Percentiles rank a stretch among this genome's conserved stretches.
These are phyloP conservation scores for Whitmania pigra DNA, from an alignment of 1,140 invertebrate species.

Conservation along the genomic window DNA sequence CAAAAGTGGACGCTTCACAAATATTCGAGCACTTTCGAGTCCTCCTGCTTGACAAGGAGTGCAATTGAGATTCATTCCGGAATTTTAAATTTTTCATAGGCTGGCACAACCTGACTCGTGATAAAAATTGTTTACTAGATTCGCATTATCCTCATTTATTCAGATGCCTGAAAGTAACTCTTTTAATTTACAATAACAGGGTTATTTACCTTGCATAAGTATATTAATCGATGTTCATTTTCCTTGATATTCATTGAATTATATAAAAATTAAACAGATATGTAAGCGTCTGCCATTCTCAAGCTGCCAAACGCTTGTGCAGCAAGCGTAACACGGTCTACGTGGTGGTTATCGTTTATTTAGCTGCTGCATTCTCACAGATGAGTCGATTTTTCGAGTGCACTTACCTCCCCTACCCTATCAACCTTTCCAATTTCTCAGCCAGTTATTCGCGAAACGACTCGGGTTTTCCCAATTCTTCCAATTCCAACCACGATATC, in stretches of 20 bases:
- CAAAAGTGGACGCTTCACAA: too few relatives aligned
- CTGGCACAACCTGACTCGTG: too few relatives aligned
- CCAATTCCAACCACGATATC: neutral
- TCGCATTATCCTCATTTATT: too few relatives aligned
- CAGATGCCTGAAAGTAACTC: too few relatives aligned
- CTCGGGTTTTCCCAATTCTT: neutral
- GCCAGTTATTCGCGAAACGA: neutral
- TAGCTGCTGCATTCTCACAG: neutral
- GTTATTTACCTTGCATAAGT: too few relatives aligned
- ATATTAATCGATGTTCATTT: too few relatives aligned
- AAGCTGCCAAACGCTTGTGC: slow-evolving; percentile 10
- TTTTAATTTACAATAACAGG: too few relatives aligned
- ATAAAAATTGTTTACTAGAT: too few relatives aligned
- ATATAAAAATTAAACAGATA: neutral
- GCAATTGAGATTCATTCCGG: too few relatives aligned
- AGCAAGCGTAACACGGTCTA: neutral
- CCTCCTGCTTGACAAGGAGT: too few relatives aligned
- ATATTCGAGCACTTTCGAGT: too few relatives aligned
- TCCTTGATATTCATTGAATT: neutral
- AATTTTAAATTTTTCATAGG: too few relatives aligned
- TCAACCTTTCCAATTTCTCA: neutral
- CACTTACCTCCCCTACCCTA: neutral
- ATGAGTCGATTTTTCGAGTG: slow-evolving; percentile 8
- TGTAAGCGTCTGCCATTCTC: slow-evolving; percentile 14
- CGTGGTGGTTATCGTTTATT: slow-evolving; percentile 7